Base-by-base conservation (phyloP, 2,113 vertebrate species). In the Athene cunicularia region DNA sequence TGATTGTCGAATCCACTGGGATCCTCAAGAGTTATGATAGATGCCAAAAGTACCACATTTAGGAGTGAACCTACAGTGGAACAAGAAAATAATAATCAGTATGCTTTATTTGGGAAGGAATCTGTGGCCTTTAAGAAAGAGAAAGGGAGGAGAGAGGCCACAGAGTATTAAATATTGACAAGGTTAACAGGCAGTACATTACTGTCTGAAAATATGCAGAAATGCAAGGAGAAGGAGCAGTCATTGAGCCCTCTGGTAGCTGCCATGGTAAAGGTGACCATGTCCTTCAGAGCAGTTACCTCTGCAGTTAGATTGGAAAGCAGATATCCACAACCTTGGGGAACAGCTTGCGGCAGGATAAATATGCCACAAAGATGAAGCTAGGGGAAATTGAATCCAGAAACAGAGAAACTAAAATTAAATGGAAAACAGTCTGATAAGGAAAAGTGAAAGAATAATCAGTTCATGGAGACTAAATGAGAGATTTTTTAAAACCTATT, bases 261-360 rank as follows among this genome's bases (percentile, higher is more conserved):
- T 80, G 62, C 90, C 37, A 1, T 18, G 22, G 50, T 33, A 74
- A 83, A 96, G 93, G 94, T 88, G 92, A 80, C 59, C 4, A 4
- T 52, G 88, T 58, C 96, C 92, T 95, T 92, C 80, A 59, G 52
- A 88, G 94, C 70, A 66, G 89, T 74, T 89, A n/a, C 81, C 59
- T 80, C 95, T 63, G 62, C 75, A 74, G 80, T 41, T 26, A 74
- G 92, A 90, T 84, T 71, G 76, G 92, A 91, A 94, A 88, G 73
- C 33, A 89, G 96, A 92, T 95, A 90, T 15, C 88, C 83, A 53
- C 43, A 12, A 5, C 83, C 86, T n/a, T 8, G 3, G 93, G 95
- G 88, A 91, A 58, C 28, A 88, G 85, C 92, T 73, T 41, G 86
- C 11, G 6, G 81, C 50, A 76, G 88, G 73, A 90, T 80, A 90